Evolutionary conservation across 1,140 invertebrate species (phyloP).

Genomic region (Carcinoscorpius rotundicauda): DNA sequence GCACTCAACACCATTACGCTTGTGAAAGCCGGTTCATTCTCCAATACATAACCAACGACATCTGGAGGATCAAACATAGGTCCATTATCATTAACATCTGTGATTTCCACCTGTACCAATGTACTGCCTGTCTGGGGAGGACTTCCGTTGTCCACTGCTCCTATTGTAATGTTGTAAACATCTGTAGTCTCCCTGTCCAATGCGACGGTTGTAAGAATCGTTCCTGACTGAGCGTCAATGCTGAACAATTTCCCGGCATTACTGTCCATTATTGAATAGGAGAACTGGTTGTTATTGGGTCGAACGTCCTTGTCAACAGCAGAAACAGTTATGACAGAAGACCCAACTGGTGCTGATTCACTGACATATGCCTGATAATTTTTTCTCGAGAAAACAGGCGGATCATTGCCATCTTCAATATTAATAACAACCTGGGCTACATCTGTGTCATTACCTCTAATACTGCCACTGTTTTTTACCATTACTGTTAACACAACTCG

Average conservation of each 20-base stretch:
- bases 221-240: slow-evolving; percentile 65
- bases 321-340: slow-evolving; percentile 60
- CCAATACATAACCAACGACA: slow-evolving; percentile 55
- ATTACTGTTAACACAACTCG: slow-evolving; percentile 75
- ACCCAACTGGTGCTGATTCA: slow-evolving; percentile 58
- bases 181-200: slow-evolving; percentile 83
- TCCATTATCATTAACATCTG: slow-evolving; percentile 74
- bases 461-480: slow-evolving; percentile 85
- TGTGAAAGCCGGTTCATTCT: slow-evolving; percentile 6
- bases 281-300: slow-evolving; percentile 81
- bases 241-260: slow-evolving; percentile 70
- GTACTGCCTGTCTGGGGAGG: slow-evolving; percentile 41
- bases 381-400: slow-evolving; percentile 70
- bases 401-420: slow-evolving; percentile 90
- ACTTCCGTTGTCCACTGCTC: slow-evolving; percentile 75
- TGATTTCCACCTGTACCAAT: slow-evolving; percentile 60
- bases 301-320: slow-evolving; percentile 84
- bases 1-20: slow-evolving; percentile 54
- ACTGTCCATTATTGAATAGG: slow-evolving; percentile 74
- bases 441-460: slow-evolving; percentile 85
- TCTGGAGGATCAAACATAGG: slow-evolving; percentile 54
- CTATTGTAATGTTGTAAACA: slow-evolving; percentile 81
- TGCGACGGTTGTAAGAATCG: slow-evolving; percentile 58
- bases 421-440: slow-evolving; percentile 84
- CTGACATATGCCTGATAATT: slow-evolving; percentile 56